These are phyloP conservation scores for Leistus spinibarbis DNA, from an alignment of 2,888 invertebrate species.

Conservation along the genomic window DNA sequence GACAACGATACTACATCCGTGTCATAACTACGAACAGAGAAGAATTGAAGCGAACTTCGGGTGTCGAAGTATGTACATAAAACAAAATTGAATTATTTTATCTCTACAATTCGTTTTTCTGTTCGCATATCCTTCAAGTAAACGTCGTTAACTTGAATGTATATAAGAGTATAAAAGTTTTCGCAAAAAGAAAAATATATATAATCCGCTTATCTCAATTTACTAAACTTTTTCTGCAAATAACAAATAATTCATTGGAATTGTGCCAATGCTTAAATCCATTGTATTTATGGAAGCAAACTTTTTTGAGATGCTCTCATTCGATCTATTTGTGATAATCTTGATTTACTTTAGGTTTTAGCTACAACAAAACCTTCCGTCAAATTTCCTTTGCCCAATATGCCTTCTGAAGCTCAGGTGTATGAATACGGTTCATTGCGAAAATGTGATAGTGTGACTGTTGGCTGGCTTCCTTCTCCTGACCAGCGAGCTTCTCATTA, in stretches of 20 bases:
- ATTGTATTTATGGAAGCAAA: too few relatives aligned
- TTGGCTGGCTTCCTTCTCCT: conserved; percentile 64
- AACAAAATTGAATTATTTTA: background rate
- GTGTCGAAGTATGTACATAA: conserved; percentile 58
- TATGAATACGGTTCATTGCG: conserved; percentile 59
- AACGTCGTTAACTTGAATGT: background rate
- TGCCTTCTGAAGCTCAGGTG: conserved; percentile 61
- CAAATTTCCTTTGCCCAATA: conserved; percentile 60
- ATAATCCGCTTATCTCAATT: too few relatives aligned
- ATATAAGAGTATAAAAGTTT: background rate
- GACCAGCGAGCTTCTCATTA: conserved; percentile 54
- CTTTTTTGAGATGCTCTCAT: too few relatives aligned
- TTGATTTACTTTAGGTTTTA: conserved; percentile 55
- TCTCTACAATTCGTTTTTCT: background rate
- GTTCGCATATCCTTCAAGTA: background rate
- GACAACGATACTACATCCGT: conserved; percentile 60
- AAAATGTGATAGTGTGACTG: conserved; percentile 61
- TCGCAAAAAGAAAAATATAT: too few relatives aligned
- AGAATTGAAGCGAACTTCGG: conserved; percentile 59
- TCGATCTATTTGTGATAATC: too few relatives aligned
- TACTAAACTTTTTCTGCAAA: too few relatives aligned
- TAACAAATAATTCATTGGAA: too few relatives aligned
- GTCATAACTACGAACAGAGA: conserved; percentile 60
- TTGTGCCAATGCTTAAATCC: too few relatives aligned
- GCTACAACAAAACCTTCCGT: conserved; percentile 56